A percentile compares a stretch with the other conserved stretches of the same genome.
These are phyloP conservation scores for Aleiodes testaceus DNA, from an alignment of 2,888 invertebrate species.

Conservation along the genomic window DNA sequence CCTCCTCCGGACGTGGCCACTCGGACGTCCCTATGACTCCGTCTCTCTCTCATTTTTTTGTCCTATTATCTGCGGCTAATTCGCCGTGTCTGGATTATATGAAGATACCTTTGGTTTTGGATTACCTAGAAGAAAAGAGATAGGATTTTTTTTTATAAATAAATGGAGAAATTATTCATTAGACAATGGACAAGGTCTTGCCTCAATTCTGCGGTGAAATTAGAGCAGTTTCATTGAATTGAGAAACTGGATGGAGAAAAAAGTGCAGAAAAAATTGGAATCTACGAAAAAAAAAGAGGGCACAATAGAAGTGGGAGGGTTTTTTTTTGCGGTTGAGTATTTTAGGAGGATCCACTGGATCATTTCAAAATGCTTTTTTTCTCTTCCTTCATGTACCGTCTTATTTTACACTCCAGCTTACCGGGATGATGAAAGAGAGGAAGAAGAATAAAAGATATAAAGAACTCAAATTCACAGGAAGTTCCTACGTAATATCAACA, in stretches of 20 bases:
- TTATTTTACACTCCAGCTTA: slow-evolving; percentile 18
- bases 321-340: slow-evolving; percentile 20
- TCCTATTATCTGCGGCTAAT: slow-evolving; percentile 15
- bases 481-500: slow-evolving; percentile 10
- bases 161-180: slow-evolving; percentile 44
- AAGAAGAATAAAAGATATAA: background rate
- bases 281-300: slow-evolving; percentile 3
- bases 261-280: background rate
- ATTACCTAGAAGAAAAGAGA: background rate
- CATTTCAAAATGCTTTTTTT: slow-evolving; percentile 10
- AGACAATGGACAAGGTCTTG: slow-evolving; percentile 18
- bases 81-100: background rate
- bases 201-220: slow-evolving; percentile 4
- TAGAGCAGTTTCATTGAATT: slow-evolving; percentile 12
- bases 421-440: slow-evolving; percentile 4
- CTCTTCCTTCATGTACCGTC: background rate
- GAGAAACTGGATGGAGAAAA: background rate
- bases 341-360: slow-evolving; percentile 19
- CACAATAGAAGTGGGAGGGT: background rate
- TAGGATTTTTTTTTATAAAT: background rate
- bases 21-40: slow-evolving; percentile 31
- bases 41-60: background rate
- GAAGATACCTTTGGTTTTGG: background rate
- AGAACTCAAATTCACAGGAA: slow-evolving; percentile 5
- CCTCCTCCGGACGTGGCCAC: slow-evolving; percentile 34